Base-by-base conservation (phyloP, 2,888 invertebrate species). In the Drosophila falleni region DNA sequence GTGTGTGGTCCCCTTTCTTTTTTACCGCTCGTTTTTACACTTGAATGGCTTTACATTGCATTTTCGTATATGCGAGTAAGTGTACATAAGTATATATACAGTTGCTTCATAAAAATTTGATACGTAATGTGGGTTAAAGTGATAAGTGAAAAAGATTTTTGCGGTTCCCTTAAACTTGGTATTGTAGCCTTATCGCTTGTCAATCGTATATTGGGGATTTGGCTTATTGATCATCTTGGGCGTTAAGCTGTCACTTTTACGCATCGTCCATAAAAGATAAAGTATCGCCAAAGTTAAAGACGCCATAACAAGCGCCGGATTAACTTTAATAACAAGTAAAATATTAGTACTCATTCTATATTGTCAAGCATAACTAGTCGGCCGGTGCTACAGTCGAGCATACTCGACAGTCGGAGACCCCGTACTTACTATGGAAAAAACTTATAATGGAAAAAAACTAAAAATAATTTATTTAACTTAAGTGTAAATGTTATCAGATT, bases 161-260 rank as follows among this genome's bases (percentile, higher is more conserved):
- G 46, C 39, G 49, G 16, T 31, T 29, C n/a, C 16, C 6, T 10
- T 50, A 44, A 62, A 33, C 47, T 58, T 62, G 19, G 29, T 42
- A 51, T 50, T 31, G n/a, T 13, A 23, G 41, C 55, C 55, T 60
- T 60, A 60, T 60, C 59, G 59, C 44, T 55, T 76, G 80, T 79
- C 76, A 74, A 81, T 81, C 68, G 85, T 55, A 35, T 49, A 66
- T 71, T 58, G 50, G 64, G 60, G 68, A 83, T 81, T 81, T 87
- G 81, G 66, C 85, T 86, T 83, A 83, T 83, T 83, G 87, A 83
- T 83, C 87, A 89, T 89, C 84, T 79, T 47, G 39, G 46, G 63
- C 66, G 80, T 63, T 56, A 50, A 69, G 87, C 89, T 83, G 80
- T 76, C 84, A 74, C 41, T 72, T 83, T 80, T 68, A 80, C 66